Base-by-base conservation (phyloP, 1,140 invertebrate genomes). In the Physella acuta region DNA sequence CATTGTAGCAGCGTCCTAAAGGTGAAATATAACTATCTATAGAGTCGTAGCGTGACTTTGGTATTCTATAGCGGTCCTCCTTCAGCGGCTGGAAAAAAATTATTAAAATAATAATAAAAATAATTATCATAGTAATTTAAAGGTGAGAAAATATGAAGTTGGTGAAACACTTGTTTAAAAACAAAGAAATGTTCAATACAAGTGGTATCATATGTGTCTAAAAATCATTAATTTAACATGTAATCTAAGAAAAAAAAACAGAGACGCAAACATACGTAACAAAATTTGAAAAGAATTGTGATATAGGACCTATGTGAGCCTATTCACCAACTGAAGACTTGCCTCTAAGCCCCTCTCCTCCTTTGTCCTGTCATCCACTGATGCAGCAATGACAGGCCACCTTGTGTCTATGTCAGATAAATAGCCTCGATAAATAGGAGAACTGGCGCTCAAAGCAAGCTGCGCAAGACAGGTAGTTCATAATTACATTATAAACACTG, bases 31-130 rank as follows among this genome's bases (percentile, higher is more conserved):
- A 99, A 1, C 93, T 96, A 85, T 98, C 95, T 56, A 99, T 97
- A 0, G 96, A 97, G 84, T 97, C 97, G 83, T 99, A 99, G 44
- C 98, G 88, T 8, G 96, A 98, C 85, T 99, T 99, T 66, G 90
- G 90, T 73, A 99, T 99, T 56, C 89, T 71, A 89, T 87, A 95
- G 92, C 87, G 92, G 90, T 81, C 91, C 89, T 71, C 90, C 86
- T 78, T 90, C 71, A 87, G 76, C 34, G 85, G 85, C 77, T 85
- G 74, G 30, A 78, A 73, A 71, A 44, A 59, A 51, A 73, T 31
- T 14, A 39, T 4, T 44, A 36, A 16, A 60, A 34, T 31, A 16
- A 60, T n/a, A 11, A 26, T 26, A 11, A 11, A 56, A 26, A 8
- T 31, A 60, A 16, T 11, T 5, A 60, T 60, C 14, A 34, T 60